A percentile compares a stretch with the other conserved stretches of the same genome.
These are phyloP conservation scores for Halichoerus grypus DNA, from an alignment of 2,113 vertebrate species.

Conservation along the genomic window DNA sequence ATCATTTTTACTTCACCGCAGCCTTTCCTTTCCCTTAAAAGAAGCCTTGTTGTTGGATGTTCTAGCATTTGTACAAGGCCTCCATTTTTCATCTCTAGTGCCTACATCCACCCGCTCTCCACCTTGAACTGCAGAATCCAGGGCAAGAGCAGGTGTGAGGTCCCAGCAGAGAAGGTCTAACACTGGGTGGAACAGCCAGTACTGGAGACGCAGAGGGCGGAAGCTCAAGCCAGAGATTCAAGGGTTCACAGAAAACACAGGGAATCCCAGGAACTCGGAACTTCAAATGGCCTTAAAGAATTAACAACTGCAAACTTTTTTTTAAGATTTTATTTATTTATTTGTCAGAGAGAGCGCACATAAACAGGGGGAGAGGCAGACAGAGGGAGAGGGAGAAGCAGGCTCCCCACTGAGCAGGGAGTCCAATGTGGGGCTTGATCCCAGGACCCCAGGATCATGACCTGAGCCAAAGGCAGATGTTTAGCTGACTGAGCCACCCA, in stretches of 20 bases:
- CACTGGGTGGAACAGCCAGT: background rate
- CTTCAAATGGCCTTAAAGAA: background rate
- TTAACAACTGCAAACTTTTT: background rate
- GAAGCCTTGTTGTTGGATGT: background rate
- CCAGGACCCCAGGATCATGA: background rate
- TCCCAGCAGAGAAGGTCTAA: background rate
- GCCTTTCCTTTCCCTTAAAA: constrained; percentile 35
- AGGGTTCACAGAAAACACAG: background rate
- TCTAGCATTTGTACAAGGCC: background rate
- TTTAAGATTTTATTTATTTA: background rate
- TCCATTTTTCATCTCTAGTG: background rate
- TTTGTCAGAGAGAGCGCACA: background rate
- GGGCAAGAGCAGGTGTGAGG: background rate
- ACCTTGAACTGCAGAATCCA: background rate
- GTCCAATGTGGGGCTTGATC: background rate
- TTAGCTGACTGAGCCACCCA: background rate
- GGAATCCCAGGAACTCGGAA: background rate
- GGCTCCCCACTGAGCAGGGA: background rate
- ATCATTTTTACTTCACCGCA: constrained; percentile 56
- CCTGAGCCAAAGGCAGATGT: background rate
- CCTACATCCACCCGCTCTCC: background rate
- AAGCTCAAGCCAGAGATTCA: background rate
- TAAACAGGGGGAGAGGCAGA: background rate
- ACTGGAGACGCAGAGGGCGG: background rate
- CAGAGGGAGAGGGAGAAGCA: background rate